Conservation (phyloP, 2,888 invertebrate species). For the Ceramica pisi region DNA sequence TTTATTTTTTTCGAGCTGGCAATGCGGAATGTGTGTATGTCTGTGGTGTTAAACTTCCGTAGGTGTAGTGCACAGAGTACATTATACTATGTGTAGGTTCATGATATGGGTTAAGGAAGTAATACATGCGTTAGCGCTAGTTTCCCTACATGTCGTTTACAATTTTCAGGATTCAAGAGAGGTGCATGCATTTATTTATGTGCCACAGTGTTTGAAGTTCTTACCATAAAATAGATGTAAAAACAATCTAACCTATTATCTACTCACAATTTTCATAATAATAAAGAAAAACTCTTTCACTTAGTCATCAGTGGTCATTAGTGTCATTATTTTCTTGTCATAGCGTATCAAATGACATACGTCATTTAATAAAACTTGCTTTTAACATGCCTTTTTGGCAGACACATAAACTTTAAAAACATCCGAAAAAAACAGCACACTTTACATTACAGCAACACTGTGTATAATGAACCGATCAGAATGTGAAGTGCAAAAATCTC, state of each 20-base stretch:
- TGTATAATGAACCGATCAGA: conserved; percentile 32
- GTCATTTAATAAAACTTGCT: not conserved
- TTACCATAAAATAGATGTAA: not conserved
- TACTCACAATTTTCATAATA: not conserved
- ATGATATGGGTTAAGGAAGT: not conserved
- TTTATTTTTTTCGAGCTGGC: not conserved
- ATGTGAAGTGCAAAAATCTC: not conserved
- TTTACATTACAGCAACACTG: not conserved
- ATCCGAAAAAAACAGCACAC: not conserved
- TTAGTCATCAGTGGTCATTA: not conserved
- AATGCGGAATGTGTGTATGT: too few relatives aligned
- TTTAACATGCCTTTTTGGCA: not conserved
- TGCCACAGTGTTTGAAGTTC: not conserved
- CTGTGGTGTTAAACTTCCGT: not conserved
- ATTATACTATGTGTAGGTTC: too few relatives aligned
- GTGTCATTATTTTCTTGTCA: conserved; percentile 10
- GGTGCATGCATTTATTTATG: too few relatives aligned
- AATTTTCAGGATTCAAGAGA: not conserved
- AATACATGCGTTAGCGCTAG: not conserved
- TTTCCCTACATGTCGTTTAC: not conserved
- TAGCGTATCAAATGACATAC: not conserved
- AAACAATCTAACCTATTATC: conserved; percentile 1
- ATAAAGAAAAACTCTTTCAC: not conserved
- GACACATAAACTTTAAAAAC: not conserved
- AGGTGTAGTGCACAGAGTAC: too few relatives aligned